phyloP scores from a whole-genome alignment of 2,888 invertebrate genomes.

The Neoascia interrupta region DNA sequence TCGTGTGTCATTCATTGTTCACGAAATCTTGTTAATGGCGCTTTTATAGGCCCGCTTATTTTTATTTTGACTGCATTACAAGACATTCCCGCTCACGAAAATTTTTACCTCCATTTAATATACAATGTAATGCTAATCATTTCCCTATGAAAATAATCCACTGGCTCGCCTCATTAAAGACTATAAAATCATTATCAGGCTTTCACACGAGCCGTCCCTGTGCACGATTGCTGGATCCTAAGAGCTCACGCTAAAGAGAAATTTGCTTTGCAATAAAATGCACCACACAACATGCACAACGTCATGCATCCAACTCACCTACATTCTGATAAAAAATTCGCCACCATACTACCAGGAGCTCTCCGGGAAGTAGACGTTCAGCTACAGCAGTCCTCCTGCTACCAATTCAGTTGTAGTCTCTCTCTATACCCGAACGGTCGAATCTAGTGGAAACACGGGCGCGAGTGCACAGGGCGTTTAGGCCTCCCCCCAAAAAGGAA shows the following conservation, averaged over 20 bases:
- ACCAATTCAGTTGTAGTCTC: conserved; percentile 75
- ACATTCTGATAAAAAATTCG: conserved; percentile 69
- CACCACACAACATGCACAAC: conserved; percentile 50
- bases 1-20: conserved; percentile 28
- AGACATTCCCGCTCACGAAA: conserved; percentile 20
- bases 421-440: conserved; percentile 72
- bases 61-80: conserved; percentile 8
- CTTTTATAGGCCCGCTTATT: conserved; percentile 16
- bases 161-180: neutral
- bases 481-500: conserved; percentile 67
- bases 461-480: conserved; percentile 35
- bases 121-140: conserved; percentile 37
- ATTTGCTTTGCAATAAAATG: conserved; percentile 45
- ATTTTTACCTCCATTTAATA: conserved; percentile 4
- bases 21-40: conserved; percentile 11
- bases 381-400: conserved; percentile 42
- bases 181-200: conserved; percentile 26
- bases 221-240: conserved; percentile 26
- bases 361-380: conserved; percentile 49
- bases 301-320: conserved; percentile 62
- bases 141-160: conserved; percentile 3
- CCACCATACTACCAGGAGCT: conserved; percentile 18
- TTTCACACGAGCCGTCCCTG: conserved; percentile 45
- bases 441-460: conserved; percentile 36
- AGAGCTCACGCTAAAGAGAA: conserved; percentile 59